Evolutionary conservation across 2,797 vertebrate genomes (phyloP).

Genomic region (Lutjanus argentimaculatus): DNA sequence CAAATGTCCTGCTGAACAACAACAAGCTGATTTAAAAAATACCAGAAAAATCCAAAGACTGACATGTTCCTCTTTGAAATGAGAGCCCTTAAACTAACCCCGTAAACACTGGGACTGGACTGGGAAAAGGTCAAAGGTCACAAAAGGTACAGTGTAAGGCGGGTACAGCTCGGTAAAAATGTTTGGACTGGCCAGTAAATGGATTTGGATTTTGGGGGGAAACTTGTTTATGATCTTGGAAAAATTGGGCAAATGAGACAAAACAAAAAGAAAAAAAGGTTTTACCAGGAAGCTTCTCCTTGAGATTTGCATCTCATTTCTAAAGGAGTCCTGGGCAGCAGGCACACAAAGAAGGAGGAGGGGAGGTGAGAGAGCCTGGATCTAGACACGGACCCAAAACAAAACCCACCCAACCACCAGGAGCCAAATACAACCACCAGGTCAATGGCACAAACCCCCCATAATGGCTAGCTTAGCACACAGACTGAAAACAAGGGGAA

Average conservation of each 20-base stretch:
- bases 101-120: conserved; percentile 17
- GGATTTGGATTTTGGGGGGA: background rate
- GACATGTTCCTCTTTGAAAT: background rate
- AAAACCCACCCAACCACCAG: background rate
- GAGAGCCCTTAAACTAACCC: background rate
- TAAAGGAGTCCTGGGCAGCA: conserved; percentile 78
- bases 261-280: conserved; percentile 42
- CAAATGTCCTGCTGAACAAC: background rate
- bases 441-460: background rate
- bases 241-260: conserved; percentile 17
- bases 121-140: conserved; percentile 40
- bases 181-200: background rate
- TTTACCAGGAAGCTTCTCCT: conserved; percentile 78
- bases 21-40: conserved; percentile 5
- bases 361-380: conserved; percentile 50
- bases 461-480: background rate
- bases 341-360: conserved; percentile 64
- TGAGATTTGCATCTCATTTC: conserved; percentile 80
- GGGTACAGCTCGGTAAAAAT: background rate
- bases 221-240: conserved; percentile 4
- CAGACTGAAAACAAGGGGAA: too few species aligned
- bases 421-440: background rate
- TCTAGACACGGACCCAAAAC: conserved; percentile 19
- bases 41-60: background rate
- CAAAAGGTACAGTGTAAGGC: background rate